These are phyloP conservation scores for Tubiluchus corallicola DNA, from an alignment of 2,888 invertebrate species.

Conservation along the genomic window DNA sequence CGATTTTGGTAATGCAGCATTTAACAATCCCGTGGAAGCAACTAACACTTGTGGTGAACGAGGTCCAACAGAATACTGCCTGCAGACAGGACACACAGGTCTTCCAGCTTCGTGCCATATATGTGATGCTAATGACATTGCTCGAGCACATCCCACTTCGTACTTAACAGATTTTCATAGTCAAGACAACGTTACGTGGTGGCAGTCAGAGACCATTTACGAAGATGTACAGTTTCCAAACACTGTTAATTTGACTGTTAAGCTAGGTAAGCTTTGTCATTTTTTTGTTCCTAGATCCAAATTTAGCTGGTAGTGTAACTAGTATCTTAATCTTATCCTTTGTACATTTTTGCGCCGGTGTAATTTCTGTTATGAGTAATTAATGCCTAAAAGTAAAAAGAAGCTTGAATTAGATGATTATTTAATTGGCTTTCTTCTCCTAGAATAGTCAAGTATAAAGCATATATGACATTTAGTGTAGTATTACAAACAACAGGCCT, in stretches of 20 bases:
- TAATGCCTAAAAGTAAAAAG: too few relatives aligned
- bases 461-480: too few relatives aligned
- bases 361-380: too few relatives aligned
- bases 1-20: constrained; percentile 90
- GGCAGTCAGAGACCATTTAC: constrained; percentile 95
- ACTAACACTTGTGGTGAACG: constrained; percentile 88
- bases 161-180: constrained; percentile 82
- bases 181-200: constrained; percentile 77
- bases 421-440: too few relatives aligned
- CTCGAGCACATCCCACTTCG: constrained; percentile 44
- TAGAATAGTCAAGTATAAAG: too few relatives aligned
- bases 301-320: too few relatives aligned
- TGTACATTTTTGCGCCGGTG: too few relatives aligned
- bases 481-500: too few relatives aligned
- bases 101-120: constrained; percentile 18
- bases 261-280: constrained; percentile 46
- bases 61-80: constrained; percentile 60
- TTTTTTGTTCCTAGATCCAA: too few relatives aligned
- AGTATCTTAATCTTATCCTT: too few relatives aligned
- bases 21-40: constrained; percentile 64
- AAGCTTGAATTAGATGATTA: too few relatives aligned
- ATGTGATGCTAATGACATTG: constrained; percentile 41
- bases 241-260: constrained; percentile 75
- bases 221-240: constrained; percentile 77
- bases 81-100: constrained; percentile 58